These are phyloP conservation scores for Fistularia commersonii DNA, from an alignment of 2,797 vertebrate species.

Conservation along the genomic window DNA sequence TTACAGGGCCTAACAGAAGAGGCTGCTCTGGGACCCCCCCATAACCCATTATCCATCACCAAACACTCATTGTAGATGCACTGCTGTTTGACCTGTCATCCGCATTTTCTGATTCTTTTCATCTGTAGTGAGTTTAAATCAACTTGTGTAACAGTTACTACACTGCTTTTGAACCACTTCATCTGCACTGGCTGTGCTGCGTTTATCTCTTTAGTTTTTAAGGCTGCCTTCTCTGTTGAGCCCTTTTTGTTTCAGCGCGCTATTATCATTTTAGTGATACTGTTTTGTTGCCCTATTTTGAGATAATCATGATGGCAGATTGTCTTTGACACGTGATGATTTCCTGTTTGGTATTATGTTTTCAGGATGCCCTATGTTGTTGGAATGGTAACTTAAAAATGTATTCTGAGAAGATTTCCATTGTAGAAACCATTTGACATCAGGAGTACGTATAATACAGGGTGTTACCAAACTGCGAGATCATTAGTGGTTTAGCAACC, in stretches of 20 bases:
- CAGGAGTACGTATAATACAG: too few relatives aligned
- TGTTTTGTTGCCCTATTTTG: not conserved
- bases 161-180: slow-evolving; percentile 22
- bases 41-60: slow-evolving; percentile 74
- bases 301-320: not conserved
- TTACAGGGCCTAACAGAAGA: slow-evolving; percentile 48
- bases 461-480: too few relatives aligned
- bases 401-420: too few relatives aligned
- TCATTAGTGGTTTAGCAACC: too few relatives aligned
- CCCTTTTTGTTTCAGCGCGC: not conserved
- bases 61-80: slow-evolving; percentile 52
- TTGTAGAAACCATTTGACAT: too few relatives aligned
- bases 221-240: slow-evolving; percentile 19
- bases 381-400: too few relatives aligned
- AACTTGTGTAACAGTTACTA: slow-evolving; percentile 2
- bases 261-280: too few relatives aligned
- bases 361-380: too few relatives aligned
- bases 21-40: slow-evolving; percentile 74
- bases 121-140: slow-evolving; percentile 35
- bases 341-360: too few relatives aligned
- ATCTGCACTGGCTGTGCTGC: slow-evolving; percentile 11
- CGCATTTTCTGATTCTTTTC: slow-evolving; percentile 40
- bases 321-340: too few relatives aligned
- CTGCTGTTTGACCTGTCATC: slow-evolving; percentile 45
- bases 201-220: slow-evolving; percentile 14